These are phyloP conservation scores for Ochropleura leucogaster DNA, from an alignment of 2,888 invertebrate species.

Conservation along the genomic window DNA sequence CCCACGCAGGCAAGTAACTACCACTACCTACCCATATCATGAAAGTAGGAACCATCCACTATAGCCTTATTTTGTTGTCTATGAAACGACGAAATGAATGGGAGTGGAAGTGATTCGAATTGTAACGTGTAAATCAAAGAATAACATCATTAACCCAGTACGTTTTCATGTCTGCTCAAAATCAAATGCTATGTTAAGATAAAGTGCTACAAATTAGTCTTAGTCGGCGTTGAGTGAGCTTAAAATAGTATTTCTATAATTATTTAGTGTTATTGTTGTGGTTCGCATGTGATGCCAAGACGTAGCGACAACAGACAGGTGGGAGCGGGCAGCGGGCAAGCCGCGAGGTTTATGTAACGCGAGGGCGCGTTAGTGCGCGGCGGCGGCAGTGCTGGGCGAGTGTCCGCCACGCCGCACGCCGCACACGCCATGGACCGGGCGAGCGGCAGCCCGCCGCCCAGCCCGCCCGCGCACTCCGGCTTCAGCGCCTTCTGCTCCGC, in stretches of 20 bases:
- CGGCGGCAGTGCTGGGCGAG: constrained; percentile 84
- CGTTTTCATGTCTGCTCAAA: constrained; percentile 57
- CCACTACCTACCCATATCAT: constrained; percentile 16
- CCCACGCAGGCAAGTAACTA: constrained; percentile 31
- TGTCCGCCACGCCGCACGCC: constrained; percentile 75
- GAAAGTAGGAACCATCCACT: constrained; percentile 11
- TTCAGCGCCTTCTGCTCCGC: constrained; percentile 90
- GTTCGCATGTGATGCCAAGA: constrained; percentile 86
- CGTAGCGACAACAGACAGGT: constrained; percentile 88
- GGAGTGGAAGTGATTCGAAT: constrained; percentile 36
- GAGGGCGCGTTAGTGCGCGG: constrained; percentile 73
- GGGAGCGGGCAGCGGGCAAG: constrained; percentile 83
- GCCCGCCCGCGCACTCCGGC: constrained; percentile 80
- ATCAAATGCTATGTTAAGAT: constrained; percentile 70
- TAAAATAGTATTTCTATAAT: constrained; percentile 87
- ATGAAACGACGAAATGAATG: constrained; percentile 41
- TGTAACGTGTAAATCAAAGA: constrained; percentile 46
- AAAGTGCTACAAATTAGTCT: constrained; percentile 79
- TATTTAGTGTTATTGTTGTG: constrained; percentile 89
- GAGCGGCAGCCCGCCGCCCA: constrained; percentile 78
- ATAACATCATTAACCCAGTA: constrained; percentile 31
- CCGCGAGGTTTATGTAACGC: constrained; percentile 84
- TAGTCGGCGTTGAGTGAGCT: constrained; percentile 77
- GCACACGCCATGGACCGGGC: constrained; percentile 81
- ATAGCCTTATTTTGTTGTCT: constrained; percentile 31